phyloP scores from a whole-genome alignment of 2,797 vertebrate species.

The Fistularia commersonii region DNA sequence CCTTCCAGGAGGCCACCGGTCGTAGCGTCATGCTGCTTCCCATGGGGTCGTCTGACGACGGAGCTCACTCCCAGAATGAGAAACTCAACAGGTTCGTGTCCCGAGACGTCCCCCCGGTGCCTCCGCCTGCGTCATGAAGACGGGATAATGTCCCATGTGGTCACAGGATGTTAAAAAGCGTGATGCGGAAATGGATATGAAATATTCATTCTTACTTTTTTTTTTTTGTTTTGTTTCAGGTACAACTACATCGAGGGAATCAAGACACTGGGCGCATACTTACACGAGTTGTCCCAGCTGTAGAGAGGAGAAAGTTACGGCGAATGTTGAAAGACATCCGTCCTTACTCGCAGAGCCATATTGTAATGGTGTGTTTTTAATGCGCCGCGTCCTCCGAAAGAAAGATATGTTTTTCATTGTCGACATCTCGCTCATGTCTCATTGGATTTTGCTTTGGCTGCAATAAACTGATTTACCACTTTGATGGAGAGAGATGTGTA shows the following conservation, averaged over 20 bases:
- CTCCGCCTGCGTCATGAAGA: neutral
- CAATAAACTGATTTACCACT: too few species aligned
- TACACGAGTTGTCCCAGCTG: conserved; percentile 89
- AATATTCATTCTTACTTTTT: neutral
- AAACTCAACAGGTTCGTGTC: conserved; percentile 88
- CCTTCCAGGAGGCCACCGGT: conserved; percentile 95
- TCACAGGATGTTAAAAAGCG: too few species aligned
- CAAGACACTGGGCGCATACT: conserved; percentile 92
- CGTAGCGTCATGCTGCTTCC: conserved; percentile 96
- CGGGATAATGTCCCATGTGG: too few species aligned
- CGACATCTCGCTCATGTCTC: too few species aligned
- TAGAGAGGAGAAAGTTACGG: conserved; percentile 52
- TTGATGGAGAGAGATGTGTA: too few species aligned
- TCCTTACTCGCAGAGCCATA: conserved; percentile 2
- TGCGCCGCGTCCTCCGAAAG: too few species aligned
- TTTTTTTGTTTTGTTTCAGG: conserved; percentile 63
- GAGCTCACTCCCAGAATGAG: conserved; percentile 97
- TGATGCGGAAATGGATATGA: neutral
- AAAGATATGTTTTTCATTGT: too few species aligned
- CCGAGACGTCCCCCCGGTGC: neutral
- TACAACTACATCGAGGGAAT: conserved; percentile 90
- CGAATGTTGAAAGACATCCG: conserved; percentile 4
- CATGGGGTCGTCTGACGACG: conserved; percentile 91
- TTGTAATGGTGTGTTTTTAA: too few species aligned
- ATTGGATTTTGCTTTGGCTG: too few species aligned